Evolutionary conservation across 1,140 invertebrate genomes (phyloP), one percentile per base, ranked within the genome.

Genomic region (Leptopilina boulardi): DNA sequence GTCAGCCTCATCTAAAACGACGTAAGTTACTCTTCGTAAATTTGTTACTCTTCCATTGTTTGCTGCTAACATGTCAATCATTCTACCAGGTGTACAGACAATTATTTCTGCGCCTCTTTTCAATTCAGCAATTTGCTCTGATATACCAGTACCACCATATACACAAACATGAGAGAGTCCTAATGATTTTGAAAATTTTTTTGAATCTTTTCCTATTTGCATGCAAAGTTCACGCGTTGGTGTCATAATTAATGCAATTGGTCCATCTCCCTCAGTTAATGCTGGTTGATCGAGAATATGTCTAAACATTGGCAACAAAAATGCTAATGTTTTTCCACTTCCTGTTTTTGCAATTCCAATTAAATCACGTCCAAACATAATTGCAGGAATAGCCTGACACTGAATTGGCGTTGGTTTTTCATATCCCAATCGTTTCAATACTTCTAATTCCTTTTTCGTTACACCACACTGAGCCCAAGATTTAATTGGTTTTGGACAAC

Each of bases 291-390:
- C 99, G 54, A 99, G 89, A 70, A 99, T 98, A 83, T 99, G 99
- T 70, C 99, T 93, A 89, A 99, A 98, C 98, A 99, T 99, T 2
- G 99, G 99, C 59, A 99, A 89, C 15, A 99, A 93, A 90, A 99
- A 99, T 0, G 99, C 99, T 21, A 99, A 89, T 1, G 99, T 99
- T 92, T 99, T 99, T 13, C 99, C 99, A 89, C 97, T 99, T 81
- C 98, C 98, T 23, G 99, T 99, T 92, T 99, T 99, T 6, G 99
- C 99, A 87, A 99, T 99, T 75, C 99, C 99, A 87, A 99, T 99
- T 41, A 99, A 92, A 92, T 99, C 98, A 74, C 98, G 93, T 80
- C 96, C 96, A 76, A 96, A 98, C 98, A 99, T 99, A 79, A 99
- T 97, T n/a, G 98, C 96, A 30, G 99, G 99, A 88, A 99, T 98